Evolutionary conservation across 2,888 invertebrate genomes (phyloP), one percentile per base, ranked within the genome.

Genomic region (Nezara viridula): DNA sequence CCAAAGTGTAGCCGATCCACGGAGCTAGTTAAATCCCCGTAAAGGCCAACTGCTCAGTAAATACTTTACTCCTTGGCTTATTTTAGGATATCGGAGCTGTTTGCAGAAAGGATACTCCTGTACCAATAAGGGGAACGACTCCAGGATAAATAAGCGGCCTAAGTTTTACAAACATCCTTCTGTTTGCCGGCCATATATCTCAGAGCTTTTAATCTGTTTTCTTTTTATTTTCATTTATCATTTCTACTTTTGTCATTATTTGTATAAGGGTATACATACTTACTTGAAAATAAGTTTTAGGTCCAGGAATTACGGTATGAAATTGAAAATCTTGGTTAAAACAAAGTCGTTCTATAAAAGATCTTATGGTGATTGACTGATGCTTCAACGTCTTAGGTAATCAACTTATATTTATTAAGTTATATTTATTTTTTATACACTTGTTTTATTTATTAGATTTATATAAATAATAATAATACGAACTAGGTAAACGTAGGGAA

Each of bases 51-150:
- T 73, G 66, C 32, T 73, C 32, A 21, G 66, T 37, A 73, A 73
- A 73, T 73, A 73, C 66, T 73, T 73, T 32, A 37, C 66, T 73
- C 66, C 66, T 73, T 73, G 66, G 81, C 44, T 81, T 81, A 81
- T 81, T 81, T 81, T 81, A 81, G 81, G 81, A 81, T 81, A 81
- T 81, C 86, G 21, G 27, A 32, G 86, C 32, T 86, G 86, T 86
- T 86, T 86, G 52, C 44, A 52, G 52, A 86, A 86, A 50, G 86
- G 86, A 86, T 86, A 55, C 86, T 86, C 52, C 86, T 86, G n/a
- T 55, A 60, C 52, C 55, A 86, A 86, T 86, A 86, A 86, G 86
- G 86, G 86, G 86, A 47, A 86, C 7, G 52, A 86, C 21, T 86
- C 60, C n/a, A 60, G 16, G 52, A 86, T 55, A 86, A 86, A 86